A percentile compares a stretch with the other conserved stretches of the same genome.
These are phyloP conservation scores for Malthinus seriepunctatus DNA, from an alignment of 2,888 invertebrate genomes.

Conservation along the genomic window DNA sequence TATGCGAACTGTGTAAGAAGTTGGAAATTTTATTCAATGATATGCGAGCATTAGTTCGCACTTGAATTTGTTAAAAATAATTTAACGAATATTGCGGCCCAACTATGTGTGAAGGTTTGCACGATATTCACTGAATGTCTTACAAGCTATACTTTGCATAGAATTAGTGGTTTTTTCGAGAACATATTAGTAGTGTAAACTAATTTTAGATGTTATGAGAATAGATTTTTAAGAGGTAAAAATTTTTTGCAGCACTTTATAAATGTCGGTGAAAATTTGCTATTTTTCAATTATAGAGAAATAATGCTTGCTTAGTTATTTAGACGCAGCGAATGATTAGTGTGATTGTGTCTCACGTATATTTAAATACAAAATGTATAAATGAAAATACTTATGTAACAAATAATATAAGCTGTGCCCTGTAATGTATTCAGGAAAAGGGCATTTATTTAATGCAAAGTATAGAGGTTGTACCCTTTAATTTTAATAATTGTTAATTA, in stretches of 20 bases:
- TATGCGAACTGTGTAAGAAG: neutral
- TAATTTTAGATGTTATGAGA: neutral
- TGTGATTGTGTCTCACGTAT: constrained; percentile 7
- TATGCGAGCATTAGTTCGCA: too few relatives aligned
- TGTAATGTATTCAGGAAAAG: constrained; percentile 61
- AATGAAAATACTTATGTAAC: constrained; percentile 15
- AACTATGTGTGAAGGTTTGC: constrained; percentile 32
- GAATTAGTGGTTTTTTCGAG: constrained; percentile 87
- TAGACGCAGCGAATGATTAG: constrained; percentile 14
- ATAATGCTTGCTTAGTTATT: neutral
- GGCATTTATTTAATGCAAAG: constrained; percentile 92
- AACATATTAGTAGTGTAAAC: constrained; percentile 35
- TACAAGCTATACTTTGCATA: constrained; percentile 93
- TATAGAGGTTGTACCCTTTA: constrained; percentile 78
- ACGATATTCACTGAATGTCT: constrained; percentile 32
- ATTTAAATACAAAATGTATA: constrained; percentile 13
- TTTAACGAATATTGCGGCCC: constrained; percentile 31
- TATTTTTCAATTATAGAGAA: neutral
- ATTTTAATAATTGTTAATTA: constrained; percentile 48
- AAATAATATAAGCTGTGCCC: constrained; percentile 31
- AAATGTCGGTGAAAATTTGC: neutral
- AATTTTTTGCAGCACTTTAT: neutral
- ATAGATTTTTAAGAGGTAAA: neutral
- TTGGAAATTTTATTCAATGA: too few relatives aligned
- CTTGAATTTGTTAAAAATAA: neutral